Evolutionary conservation across 2,888 invertebrate species (phyloP), one percentile per base, ranked within the genome.

Genomic region (Elysia crispata): DNA sequence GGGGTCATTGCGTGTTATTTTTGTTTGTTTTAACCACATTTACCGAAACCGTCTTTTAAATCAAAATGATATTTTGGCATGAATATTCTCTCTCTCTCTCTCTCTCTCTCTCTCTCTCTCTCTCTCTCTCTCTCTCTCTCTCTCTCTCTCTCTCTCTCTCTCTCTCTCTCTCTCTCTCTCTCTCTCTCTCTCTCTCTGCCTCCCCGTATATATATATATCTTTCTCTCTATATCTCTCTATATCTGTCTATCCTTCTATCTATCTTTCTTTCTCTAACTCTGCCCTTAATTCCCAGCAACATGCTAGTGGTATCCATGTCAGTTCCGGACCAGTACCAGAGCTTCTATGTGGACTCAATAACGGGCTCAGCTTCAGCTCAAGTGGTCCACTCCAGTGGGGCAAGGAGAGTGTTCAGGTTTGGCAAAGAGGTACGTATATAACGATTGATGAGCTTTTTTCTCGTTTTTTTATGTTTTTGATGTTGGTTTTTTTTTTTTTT

Each of bases 111-210:
- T 66, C 49, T 72, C 15, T 31, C 33, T 23, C 33, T n/a, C 76
- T 76, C n/a, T 41, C 50, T 66, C 49, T 66, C 64, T 66, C 20
- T 64, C 66, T 64, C 49, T 18, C 41, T 76, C 31, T 28, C 64
- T 50, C 54, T 30, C 31, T 49, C 28, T 30, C 30, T 66, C 57
- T 31, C 66, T 54, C 28, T 66, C 66, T 76, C 50, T 49, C 67
- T 76, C 67, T 76, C 50, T 31, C 0, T 76, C 62, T 28, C 41
- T 62, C 33, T 33, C 25, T 15, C 25, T 23, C 49, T 15, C 62
- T 23, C 41, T 49, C 64, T 64, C 62, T 41, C 25, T 33, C 33
- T 41, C 0, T 62, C 33, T 25, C 62, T 41, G 30, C 41, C 31
- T 62, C 62, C 69, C 49, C 69, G 30, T 33, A 31, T 33, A 23